Evolutionary conservation across 1,140 invertebrate genomes (phyloP), one percentile per base, ranked within the genome.

Genomic region (Luehdorfia chinensis): DNA sequence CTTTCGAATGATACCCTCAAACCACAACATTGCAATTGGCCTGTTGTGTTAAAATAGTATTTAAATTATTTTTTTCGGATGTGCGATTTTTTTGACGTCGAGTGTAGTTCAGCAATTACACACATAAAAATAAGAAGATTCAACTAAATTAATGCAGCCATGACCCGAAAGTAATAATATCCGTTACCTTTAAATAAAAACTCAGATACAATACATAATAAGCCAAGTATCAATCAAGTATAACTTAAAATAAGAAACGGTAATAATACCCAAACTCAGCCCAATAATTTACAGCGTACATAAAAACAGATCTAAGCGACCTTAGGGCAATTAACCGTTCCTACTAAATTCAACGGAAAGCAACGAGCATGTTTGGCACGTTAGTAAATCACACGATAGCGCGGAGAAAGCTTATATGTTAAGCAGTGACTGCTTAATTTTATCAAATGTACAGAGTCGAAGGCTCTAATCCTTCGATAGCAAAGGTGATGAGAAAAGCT

Each of bases 311-410:
- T 37, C 34, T 16, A 12, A 43, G 28, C 39, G 39, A 43, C 23
- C 39, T 23, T 27, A 15, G 21, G 25, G 39, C 39, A 43, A 43
- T 43, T 43, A 43, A 43, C 47, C 45, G 45, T 41, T 47, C 45
- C 53, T 43, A 50, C 47, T 50, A 46, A 50, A 55, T 50, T 33
- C 45, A 33, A 51, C 37, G 47, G 37, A 58, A 58, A 55, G 37
- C 47, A 23, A 32, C 32, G 44, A 33, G 47, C 56, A 43, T 34
- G 60, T 64, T 64, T 59, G 47, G 53, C 56, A 50, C 59, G 60
- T 54, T 39, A 27, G 57, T 64, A 64, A 64, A 64, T 64, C 60
- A 64, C 53, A 19, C 41, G 57, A 59, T 64, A 56, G 47, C 53
- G 46, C 44, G 34, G 60, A 54, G 60, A 64, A 64, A 64, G 60